A percentile compares a stretch with the other conserved stretches of the same genome.
Evolutionary conservation across 1,140 invertebrate species (phyloP).

Genomic region (Hylaeus anthracinus): DNA sequence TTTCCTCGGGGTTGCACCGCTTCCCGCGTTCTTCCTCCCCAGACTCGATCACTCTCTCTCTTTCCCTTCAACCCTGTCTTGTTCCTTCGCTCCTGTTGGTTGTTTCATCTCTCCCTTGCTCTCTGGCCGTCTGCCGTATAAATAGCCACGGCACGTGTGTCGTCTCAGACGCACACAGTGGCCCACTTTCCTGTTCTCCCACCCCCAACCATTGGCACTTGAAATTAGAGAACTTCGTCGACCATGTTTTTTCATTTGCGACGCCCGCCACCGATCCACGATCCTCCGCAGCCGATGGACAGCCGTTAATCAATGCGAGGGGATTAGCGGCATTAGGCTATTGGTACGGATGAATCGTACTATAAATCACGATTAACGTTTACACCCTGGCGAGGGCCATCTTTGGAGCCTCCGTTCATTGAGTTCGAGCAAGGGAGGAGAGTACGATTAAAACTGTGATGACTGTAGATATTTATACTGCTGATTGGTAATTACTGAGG

Average conservation of each 20-base stretch:
- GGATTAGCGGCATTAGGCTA: no score
- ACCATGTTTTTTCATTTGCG: constrained; percentile 31
- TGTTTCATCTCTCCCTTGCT: constrained; percentile 9
- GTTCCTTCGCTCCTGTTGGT: not conserved
- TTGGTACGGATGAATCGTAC: no score
- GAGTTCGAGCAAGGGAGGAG: no score
- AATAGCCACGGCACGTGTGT: constrained; percentile 56
- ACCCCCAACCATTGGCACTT: constrained; percentile 10
- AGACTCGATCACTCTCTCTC: not conserved
- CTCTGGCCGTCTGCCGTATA: constrained; percentile 48
- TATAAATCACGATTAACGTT: no score
- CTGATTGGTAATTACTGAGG: no score
- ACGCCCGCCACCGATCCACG: not conserved
- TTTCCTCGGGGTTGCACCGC: constrained; percentile 47
- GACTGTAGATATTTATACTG: no score
- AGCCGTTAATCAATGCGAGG: no score
- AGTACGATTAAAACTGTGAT: no score
- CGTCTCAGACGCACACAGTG: constrained; percentile 54
- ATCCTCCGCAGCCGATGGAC: no score
- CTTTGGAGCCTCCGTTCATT: no score
- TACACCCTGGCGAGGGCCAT: no score
- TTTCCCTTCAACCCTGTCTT: not conserved
- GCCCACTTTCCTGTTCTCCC: constrained; percentile 55
- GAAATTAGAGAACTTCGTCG: constrained; percentile 53
- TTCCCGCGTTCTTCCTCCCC: constrained; percentile 1